A percentile compares a stretch with the other conserved stretches of the same genome.
phyloP scores from a whole-genome alignment of 2,113 vertebrate species.

The Triplophysa dalaica region DNA sequence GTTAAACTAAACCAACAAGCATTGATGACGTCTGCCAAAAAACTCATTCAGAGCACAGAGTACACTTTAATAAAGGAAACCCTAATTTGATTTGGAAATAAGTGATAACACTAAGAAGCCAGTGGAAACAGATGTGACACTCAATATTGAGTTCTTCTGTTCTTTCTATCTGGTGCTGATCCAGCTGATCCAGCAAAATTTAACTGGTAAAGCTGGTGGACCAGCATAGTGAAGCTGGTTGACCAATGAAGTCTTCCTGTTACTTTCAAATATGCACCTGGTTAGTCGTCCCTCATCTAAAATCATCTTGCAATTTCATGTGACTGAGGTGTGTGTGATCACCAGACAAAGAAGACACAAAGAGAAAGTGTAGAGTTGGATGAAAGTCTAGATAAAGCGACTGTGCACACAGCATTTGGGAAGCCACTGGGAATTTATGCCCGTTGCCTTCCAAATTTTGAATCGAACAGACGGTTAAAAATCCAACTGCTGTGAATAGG shows the following conservation, averaged over 20 bases:
- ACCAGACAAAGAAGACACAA: background rate
- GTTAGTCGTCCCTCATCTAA: background rate
- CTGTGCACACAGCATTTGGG: background rate
- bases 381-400: background rate
- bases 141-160: too few species aligned
- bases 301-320: background rate
- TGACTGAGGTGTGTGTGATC: background rate
- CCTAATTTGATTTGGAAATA: too few species aligned
- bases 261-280: too few species aligned
- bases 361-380: background rate
- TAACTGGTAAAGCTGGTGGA: too few species aligned
- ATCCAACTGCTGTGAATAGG: background rate
- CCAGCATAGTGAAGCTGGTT: too few species aligned
- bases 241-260: too few species aligned
- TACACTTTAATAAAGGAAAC: background rate
- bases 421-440: background rate
- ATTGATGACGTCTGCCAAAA: conserved; percentile 7
- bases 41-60: conserved; percentile 1
- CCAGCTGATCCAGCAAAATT: too few species aligned
- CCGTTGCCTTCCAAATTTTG: background rate
- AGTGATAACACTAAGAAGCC: too few species aligned
- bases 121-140: too few species aligned
- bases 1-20: conserved; percentile 30
- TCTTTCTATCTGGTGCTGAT: too few species aligned
- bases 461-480: background rate